phyloP scores from a whole-genome alignment of 1,140 invertebrate genomes.

The Drosophila willistoni region DNA sequence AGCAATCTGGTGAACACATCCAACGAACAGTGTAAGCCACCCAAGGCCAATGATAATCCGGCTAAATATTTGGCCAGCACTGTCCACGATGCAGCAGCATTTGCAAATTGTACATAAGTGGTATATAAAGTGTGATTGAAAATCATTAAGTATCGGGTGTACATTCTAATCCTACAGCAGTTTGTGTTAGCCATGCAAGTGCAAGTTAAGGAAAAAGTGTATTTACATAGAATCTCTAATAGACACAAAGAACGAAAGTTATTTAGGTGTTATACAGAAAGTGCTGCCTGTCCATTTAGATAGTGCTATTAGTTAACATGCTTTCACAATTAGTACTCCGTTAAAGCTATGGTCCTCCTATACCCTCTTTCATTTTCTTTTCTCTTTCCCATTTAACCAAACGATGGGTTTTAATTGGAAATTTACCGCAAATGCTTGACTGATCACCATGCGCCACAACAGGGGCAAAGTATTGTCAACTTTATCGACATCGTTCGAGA shows the following conservation, averaged over 20 bases:
- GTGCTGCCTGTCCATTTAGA: slow-evolving; percentile 3
- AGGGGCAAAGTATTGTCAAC: slow-evolving; percentile 85
- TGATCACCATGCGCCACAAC: slow-evolving; percentile 82
- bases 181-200: not conserved
- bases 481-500: slow-evolving; percentile 89
- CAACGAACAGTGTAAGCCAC: slow-evolving; percentile 78
- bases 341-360: not conserved
- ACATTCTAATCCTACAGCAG: not conserved
- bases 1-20: slow-evolving; percentile 87
- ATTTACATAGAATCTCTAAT: not conserved
- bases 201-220: not conserved
- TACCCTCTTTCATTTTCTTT: not conserved
- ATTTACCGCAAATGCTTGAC: slow-evolving; percentile 71
- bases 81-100: slow-evolving; percentile 41
- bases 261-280: not conserved
- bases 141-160: not conserved
- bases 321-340: not conserved
- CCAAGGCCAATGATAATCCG: slow-evolving; percentile 82
- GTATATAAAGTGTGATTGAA: not conserved
- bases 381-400: not conserved
- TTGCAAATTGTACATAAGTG: not conserved
- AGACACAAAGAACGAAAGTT: not conserved
- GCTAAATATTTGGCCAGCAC: slow-evolving; percentile 81
- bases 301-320: not conserved
- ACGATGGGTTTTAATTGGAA: not conserved